Conservation (phyloP, 23 tunicate genomes). For the Aplidium turbinatum region DNA sequence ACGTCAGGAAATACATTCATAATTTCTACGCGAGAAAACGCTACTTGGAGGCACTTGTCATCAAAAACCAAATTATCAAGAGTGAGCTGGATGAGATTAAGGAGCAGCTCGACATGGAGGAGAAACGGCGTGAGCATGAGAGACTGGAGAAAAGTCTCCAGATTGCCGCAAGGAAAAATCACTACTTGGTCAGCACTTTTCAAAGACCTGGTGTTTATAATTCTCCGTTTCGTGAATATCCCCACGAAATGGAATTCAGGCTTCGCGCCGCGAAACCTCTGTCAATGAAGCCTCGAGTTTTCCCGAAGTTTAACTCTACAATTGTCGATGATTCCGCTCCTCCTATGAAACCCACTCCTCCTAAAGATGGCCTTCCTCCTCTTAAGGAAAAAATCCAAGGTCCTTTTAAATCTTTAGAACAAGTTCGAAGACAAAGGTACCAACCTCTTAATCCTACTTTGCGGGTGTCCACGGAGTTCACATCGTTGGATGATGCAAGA, state of each 20-base stretch:
- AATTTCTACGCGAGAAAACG: conserved; percentile 65
- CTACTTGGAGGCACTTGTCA: conserved; percentile 45
- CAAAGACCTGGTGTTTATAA: conserved; percentile 62
- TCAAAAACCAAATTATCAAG: conserved; percentile 44
- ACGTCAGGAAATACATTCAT: conserved; percentile 51
- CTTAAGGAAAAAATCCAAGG: conserved; percentile 35
- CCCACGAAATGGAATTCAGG: conserved; percentile 51
- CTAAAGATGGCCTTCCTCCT: conserved; percentile 3
- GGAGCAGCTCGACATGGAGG: conserved; percentile 21
- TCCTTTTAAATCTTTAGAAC: conserved; percentile 43
- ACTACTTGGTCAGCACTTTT: conserved; percentile 59
- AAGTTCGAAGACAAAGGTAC: conserved; percentile 45
- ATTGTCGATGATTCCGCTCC: background rate
- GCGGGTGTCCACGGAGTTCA: conserved; percentile 33
- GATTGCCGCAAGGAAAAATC: conserved; percentile 42
- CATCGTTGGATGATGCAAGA: conserved; percentile 24
- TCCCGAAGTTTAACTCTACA: background rate
- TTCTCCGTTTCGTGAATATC: conserved; percentile 50
- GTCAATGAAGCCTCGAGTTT: background rate
- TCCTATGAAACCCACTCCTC: conserved; percentile 27
- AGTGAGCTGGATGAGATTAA: conserved; percentile 26
- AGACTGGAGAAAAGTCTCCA: conserved; percentile 10
- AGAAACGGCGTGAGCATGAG: conserved; percentile 11
- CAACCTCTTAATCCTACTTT: conserved; percentile 33
- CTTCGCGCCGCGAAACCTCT: conserved; percentile 38